These are phyloP conservation scores for Lucilia cuprina DNA, from an alignment of 1,140 invertebrate species.

Conservation along the genomic window DNA sequence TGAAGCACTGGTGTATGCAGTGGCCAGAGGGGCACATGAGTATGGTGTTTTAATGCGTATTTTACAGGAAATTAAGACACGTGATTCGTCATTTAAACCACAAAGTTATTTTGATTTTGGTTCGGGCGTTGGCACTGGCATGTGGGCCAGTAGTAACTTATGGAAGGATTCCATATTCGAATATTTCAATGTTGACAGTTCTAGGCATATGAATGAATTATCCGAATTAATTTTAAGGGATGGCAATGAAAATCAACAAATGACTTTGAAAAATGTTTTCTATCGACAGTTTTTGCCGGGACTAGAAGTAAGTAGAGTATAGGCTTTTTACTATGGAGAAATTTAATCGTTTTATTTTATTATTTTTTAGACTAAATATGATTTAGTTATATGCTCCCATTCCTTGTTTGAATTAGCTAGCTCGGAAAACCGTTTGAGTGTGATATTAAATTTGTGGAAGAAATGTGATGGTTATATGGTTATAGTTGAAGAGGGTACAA, in stretches of 20 bases:
- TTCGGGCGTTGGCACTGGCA: slow-evolving; percentile 83
- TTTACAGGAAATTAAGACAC: slow-evolving; percentile 75
- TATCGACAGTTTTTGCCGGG: slow-evolving; percentile 84
- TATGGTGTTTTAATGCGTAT: slow-evolving; percentile 77
- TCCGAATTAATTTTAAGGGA: slow-evolving; percentile 74
- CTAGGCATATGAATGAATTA: slow-evolving; percentile 80
- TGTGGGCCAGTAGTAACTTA: slow-evolving; percentile 78
- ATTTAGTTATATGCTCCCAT: slow-evolving; percentile 82
- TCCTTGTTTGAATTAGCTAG: slow-evolving; percentile 81
- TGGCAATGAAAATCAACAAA: slow-evolving; percentile 68
- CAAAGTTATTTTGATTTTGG: slow-evolving; percentile 87
- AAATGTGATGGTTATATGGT: slow-evolving; percentile 85
- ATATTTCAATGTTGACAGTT: slow-evolving; percentile 83
- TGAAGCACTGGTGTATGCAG: slow-evolving; percentile 73
- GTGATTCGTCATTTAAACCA: slow-evolving; percentile 75
- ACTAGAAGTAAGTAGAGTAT: slow-evolving; percentile 56
- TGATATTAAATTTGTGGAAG: slow-evolving; percentile 81
- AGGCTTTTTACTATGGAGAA: not conserved
- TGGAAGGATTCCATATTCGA: slow-evolving; percentile 79
- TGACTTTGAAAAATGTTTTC: slow-evolving; percentile 70
- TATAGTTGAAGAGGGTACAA: slow-evolving; percentile 84
- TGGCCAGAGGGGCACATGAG: slow-evolving; percentile 73
- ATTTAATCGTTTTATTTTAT: not conserved
- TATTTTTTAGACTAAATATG: slow-evolving; percentile 72
- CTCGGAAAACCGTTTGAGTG: slow-evolving; percentile 71